A percentile compares a stretch with the other conserved stretches of the same genome.
These are phyloP conservation scores for Hippocampus kuda DNA, from an alignment of 2,797 vertebrate species.

Conservation along the genomic window DNA sequence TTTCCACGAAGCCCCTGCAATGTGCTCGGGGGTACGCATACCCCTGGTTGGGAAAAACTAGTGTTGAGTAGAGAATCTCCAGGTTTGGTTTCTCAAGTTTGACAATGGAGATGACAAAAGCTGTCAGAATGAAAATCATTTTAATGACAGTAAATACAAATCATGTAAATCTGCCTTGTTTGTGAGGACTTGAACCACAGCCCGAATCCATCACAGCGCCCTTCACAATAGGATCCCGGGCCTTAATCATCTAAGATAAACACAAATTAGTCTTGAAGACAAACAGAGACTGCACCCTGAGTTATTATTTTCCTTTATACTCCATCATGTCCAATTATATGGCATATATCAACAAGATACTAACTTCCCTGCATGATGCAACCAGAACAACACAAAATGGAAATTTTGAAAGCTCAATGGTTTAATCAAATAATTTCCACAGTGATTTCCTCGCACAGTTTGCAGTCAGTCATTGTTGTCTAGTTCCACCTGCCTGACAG, in stretches of 20 bases:
- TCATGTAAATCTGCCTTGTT: background rate
- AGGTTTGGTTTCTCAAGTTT: background rate
- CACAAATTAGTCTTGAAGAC: constrained; percentile 51
- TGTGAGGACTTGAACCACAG: constrained; percentile 18
- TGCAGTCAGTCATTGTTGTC: background rate
- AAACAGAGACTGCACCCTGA: constrained; percentile 41
- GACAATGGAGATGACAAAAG: background rate
- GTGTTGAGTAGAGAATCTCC: background rate
- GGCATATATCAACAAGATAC: constrained; percentile 38
- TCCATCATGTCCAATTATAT: constrained; percentile 47
- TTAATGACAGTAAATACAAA: background rate
- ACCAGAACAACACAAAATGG: constrained; percentile 20
- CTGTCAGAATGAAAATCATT: background rate
- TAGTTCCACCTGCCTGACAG: background rate
- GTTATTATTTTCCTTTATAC: constrained; percentile 48
- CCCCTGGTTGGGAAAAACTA: no score
- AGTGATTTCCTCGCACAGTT: background rate
- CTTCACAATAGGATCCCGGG: constrained; percentile 35
- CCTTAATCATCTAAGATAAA: constrained; percentile 52
- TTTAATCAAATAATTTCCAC: constrained; percentile 10
- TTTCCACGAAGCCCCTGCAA: no score
- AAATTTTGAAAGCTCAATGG: constrained; percentile 14
- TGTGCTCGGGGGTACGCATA: no score
- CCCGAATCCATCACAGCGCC: constrained; percentile 23
- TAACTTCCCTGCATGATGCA: constrained; percentile 22